Evolutionary conservation across 2,113 vertebrate species (phyloP), one percentile per base, ranked within the genome.

Genomic region (Budorcas taxicolor): DNA sequence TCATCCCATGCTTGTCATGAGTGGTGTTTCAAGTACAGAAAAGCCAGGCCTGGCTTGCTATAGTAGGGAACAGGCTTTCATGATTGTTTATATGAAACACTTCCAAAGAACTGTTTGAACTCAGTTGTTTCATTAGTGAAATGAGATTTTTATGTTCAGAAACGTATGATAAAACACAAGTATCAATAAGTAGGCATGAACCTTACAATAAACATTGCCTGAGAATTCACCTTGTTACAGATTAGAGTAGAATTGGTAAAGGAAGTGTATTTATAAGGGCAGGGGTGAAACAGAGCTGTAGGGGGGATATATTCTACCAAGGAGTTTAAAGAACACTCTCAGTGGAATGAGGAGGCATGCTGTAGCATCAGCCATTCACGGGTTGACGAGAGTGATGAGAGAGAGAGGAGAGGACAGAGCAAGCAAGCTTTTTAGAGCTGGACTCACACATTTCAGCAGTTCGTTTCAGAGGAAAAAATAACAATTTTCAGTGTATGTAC

Each of bases 101-200:
- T 94, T 67, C 29, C 76, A 87, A 94, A 87, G 74, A 85, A 45
- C 55, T 60, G n/a, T 95, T 93, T 97, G 92, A 98, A 92, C n/a
- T 85, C 36, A 57, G 21, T 23, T 90, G 87, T 95, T 78, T 96
- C 43, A 90, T 93, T 95, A 93, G 71, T 67, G 3, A 90, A 93
- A 96, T 31, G 0, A 83, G 64, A 88, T 17, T 96, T 86, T 27
- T 17, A 17, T 5, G 2, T 27, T 89, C 83, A 58, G 57, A 81
- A 91, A 87, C 3, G 29, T 19, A 12, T 21, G 43, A 92, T 93
- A 55, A 97, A 97, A 82, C 16, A 27, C 21, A 95, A 76, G 45
- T 55, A 45, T 90, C 58, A 81, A 40, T 57, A 93, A 96, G 52
- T 21, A 96, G 83, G 58, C 50, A 71, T 87, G 86, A 91, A 84